Evolutionary conservation across 2,888 invertebrate genomes (phyloP).

Genomic region (Apodemia mormo): DNA sequence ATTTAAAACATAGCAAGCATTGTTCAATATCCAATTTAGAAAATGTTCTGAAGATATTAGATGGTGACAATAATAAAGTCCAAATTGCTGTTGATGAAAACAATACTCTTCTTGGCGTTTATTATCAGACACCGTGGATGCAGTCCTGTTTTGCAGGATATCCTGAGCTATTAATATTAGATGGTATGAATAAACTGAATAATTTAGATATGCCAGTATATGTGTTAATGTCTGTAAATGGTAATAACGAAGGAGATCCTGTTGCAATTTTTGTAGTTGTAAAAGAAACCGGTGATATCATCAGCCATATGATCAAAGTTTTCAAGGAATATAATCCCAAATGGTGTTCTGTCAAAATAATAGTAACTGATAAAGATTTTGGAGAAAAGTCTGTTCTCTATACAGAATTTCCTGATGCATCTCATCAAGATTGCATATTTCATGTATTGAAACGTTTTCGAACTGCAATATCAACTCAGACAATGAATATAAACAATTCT

Average conservation of each 20-base stretch:
- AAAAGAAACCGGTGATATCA: neutral
- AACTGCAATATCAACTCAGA: neutral
- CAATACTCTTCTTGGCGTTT: neutral
- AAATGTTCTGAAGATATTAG: neutral
- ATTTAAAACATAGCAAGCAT: neutral
- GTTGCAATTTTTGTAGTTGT: neutral
- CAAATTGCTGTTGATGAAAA: neutral
- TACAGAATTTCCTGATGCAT: constrained; percentile 1
- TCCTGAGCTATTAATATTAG: neutral
- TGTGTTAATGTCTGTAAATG: neutral
- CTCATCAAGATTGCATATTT: neutral
- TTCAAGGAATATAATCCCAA: neutral
- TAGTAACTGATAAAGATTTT: neutral
- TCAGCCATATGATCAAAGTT: neutral
- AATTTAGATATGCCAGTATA: neutral
- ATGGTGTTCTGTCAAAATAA: neutral
- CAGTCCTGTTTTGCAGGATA: neutral
- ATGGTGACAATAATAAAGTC: neutral
- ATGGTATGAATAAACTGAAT: neutral
- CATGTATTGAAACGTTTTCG: neutral
- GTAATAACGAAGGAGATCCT: neutral
- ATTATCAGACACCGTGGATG: neutral
- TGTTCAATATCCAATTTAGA: neutral
- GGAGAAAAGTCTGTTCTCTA: neutral
- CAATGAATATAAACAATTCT: neutral